Evolutionary conservation across 2,888 invertebrate genomes (phyloP).

Genomic region (Exephanes ischioxanthus): DNA sequence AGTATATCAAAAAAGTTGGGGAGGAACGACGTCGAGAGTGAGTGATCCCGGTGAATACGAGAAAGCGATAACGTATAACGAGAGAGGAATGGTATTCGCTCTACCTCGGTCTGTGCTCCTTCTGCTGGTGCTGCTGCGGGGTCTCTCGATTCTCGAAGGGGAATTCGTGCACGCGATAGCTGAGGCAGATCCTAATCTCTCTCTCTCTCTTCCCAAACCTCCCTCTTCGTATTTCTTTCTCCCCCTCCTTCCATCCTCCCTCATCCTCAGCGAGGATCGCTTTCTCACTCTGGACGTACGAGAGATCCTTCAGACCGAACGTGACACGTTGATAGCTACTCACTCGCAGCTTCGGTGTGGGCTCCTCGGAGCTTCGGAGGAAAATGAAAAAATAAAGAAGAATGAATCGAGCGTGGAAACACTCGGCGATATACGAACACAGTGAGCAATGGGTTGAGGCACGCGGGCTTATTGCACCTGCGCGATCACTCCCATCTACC

Average conservation of each 20-base stretch:
- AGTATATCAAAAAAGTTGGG: conserved; percentile 41
- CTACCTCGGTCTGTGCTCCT: conserved; percentile 18
- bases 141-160: conserved; percentile 49
- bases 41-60: conserved; percentile 63
- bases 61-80: conserved; percentile 65
- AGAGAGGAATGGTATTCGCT: conserved; percentile 48
- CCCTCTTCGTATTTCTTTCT: conserved; percentile 7
- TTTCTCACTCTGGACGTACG: conserved; percentile 57
- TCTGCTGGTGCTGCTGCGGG: conserved; percentile 8
- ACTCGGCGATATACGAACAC: conserved; percentile 28
- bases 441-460: background rate
- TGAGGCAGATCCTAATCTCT: conserved; percentile 28
- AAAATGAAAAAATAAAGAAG: conserved; percentile 45
- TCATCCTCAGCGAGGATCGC: conserved; percentile 33
- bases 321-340: conserved; percentile 64
- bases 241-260: conserved; percentile 6
- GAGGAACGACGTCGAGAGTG: conserved; percentile 53
- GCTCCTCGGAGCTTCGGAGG: background rate
- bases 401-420: conserved; percentile 34
- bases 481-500: background rate
- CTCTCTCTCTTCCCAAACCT: conserved; percentile 9
- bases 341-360: conserved; percentile 32
- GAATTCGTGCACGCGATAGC: conserved; percentile 61
- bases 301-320: conserved; percentile 61
- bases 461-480: background rate